Conservation (phyloP, 2,113 vertebrate genomes). For the Bubo scandiacus region DNA sequence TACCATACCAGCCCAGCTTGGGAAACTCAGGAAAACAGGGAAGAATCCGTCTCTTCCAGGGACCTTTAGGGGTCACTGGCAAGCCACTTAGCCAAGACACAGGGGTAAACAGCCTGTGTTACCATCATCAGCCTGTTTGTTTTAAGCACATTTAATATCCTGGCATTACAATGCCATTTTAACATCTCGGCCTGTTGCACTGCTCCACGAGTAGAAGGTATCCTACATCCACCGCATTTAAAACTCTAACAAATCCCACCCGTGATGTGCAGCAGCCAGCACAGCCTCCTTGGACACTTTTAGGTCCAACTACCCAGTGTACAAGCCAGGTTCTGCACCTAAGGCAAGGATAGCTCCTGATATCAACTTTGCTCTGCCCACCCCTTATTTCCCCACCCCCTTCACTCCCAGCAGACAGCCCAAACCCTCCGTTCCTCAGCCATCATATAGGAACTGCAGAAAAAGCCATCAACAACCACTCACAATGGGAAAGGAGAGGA, state of each 20-base stretch:
- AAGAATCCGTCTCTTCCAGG: neutral
- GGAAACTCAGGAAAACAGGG: neutral
- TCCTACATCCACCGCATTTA: neutral
- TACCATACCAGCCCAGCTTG: neutral
- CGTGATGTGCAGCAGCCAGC: neutral
- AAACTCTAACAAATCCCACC: neutral
- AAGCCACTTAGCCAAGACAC: neutral
- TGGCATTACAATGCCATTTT: neutral
- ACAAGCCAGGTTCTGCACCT: neutral
- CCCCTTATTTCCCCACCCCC: neutral
- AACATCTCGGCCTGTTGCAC: neutral
- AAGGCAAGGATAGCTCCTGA: neutral
- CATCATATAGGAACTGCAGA: neutral
- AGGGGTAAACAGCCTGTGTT: neutral
- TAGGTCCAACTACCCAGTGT: accelerated
- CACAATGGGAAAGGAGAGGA: neutral
- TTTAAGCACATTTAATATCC: neutral
- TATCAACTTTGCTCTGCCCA: neutral
- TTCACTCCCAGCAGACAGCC: neutral
- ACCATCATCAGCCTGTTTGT: neutral
- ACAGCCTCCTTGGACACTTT: neutral
- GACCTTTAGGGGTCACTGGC: neutral
- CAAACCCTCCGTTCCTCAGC: neutral
- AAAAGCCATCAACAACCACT: neutral
- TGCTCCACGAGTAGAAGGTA: neutral